Evolutionary conservation across 35 echinoderm and acorn worm genomes (phyloP), one percentile per base, ranked within the genome.

Genomic region (Heliocidaris erythrogramma): DNA sequence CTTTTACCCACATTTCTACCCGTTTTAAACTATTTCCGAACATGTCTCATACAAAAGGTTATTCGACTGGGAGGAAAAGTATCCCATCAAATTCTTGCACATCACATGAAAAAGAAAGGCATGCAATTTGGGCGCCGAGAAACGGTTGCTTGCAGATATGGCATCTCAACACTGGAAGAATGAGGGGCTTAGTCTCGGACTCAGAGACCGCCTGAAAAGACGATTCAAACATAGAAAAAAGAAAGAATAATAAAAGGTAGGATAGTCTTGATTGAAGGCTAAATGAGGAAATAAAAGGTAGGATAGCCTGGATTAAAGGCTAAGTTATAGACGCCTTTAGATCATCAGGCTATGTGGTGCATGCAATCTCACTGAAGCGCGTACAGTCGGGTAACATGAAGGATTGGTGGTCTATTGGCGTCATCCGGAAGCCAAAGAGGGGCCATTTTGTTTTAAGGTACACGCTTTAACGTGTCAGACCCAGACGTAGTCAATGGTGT

Each of bases 311-410:
- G 87, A 89, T 89, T 89, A 89, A 89, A 89, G 47, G 87, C 31
- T 48, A 89, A 35, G 32, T 84, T 84, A 16, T 47, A 24, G 87
- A 89, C 87, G 87, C 87, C 87, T 89, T 89, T 89, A 48, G 87
- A 89, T 89, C 87, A 89, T 89, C 87, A 89, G 87, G 87, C 87
- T 89, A 48, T 32, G 16, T 89, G 87, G 32, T 89, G 87, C 87
- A 89, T 89, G 87, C 87, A 89, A 89, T 31, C 31, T 47, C 29
- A 89, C 87, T 89, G 87, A 89, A 89, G 87, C 87, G 87, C 87
- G 87, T 89, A 16, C 21, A 89, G 87, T 89, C 87, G 87, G 87
- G 87, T 89, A 89, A 89, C 87, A 89, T 89, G 87, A 89, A 48
- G 87, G 87, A 89, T 78, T 89, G 87, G 87, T 89, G 87, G 87